phyloP scores from a whole-genome alignment of 2,888 invertebrate genomes.

The Spisula solida region DNA sequence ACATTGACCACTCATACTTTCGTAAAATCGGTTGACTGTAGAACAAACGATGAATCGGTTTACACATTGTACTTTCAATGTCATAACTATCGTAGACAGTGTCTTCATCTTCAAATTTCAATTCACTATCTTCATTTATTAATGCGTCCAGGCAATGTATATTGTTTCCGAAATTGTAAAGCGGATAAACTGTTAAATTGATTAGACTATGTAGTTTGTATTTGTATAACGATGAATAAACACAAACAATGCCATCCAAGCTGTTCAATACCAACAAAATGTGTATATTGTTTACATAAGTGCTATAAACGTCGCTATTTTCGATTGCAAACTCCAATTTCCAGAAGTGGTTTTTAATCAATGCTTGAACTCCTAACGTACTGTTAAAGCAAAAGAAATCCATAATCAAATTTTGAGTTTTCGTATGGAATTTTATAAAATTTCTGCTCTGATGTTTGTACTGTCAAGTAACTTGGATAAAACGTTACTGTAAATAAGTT shows the following conservation, averaged over 20 bases:
- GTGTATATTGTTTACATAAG: conserved; percentile 33
- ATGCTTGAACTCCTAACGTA: conserved; percentile 21
- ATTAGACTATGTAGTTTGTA: conserved; percentile 27
- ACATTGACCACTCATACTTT: neutral
- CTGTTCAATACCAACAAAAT: neutral
- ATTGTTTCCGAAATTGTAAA: conserved; percentile 19
- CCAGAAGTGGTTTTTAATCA: conserved; percentile 38
- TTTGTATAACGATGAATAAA: conserved; percentile 21
- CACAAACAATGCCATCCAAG: conserved; percentile 1
- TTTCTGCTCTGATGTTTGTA: neutral
- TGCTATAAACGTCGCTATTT: conserved; percentile 32
- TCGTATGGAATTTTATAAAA: neutral
- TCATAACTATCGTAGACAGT: conserved; percentile 30
- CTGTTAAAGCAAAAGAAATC: conserved; percentile 27
- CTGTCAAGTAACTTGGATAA: neutral
- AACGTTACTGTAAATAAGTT: neutral
- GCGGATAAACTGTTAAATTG: conserved; percentile 12
- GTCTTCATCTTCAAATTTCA: conserved; percentile 29
- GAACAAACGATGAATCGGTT: conserved; percentile 21
- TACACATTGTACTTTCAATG: conserved; percentile 16
- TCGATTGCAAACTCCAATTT: conserved; percentile 37
- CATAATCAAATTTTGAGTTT: conserved; percentile 17
- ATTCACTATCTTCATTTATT: neutral
- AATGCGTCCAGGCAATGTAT: conserved; percentile 6
- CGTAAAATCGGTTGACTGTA: neutral